Conservation (phyloP, 2,888 invertebrate species). For the Empis stercorea region DNA sequence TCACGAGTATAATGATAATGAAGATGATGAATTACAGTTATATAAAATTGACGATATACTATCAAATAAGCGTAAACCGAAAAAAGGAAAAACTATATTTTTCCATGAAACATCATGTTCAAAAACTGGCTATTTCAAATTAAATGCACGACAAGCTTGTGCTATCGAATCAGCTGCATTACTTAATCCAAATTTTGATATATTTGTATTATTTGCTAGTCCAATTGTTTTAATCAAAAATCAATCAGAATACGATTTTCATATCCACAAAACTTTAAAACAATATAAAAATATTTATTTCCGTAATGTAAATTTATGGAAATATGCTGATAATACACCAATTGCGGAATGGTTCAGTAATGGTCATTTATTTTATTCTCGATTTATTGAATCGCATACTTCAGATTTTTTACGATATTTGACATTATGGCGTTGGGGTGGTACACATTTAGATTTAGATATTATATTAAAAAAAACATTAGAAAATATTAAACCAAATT, state of each 20-base stretch:
- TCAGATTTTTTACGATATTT: conserved; percentile 29
- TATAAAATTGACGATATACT: conserved; percentile 19
- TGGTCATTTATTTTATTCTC: conserved; percentile 24
- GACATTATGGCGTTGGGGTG: conserved; percentile 58
- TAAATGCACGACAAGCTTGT: conserved; percentile 31
- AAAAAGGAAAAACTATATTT: conserved; percentile 27
- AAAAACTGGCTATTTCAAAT: not conserved
- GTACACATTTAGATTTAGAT: conserved; percentile 65
- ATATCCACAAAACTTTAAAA: no score
- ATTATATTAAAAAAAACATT: conserved; percentile 46
- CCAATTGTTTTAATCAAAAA: no score
- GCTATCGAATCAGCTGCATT: conserved; percentile 33
- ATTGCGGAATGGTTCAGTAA: conserved; percentile 26
- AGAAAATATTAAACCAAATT: conserved; percentile 36
- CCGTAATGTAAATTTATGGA: conserved; percentile 26
- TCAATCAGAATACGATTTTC: conserved; percentile 17
- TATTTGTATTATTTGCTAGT: conserved; percentile 30
- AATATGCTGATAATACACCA: conserved; percentile 28
- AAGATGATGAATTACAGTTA: not conserved
- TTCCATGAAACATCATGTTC: conserved; percentile 35
- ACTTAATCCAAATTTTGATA: conserved; percentile 26
- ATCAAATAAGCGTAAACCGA: conserved; percentile 21
- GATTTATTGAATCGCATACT: conserved; percentile 24
- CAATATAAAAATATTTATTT: conserved; percentile 27
- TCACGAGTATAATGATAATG: not conserved